Evolutionary conservation across 2,888 invertebrate genomes (phyloP).

Genomic region (Epiblema foenella): DNA sequence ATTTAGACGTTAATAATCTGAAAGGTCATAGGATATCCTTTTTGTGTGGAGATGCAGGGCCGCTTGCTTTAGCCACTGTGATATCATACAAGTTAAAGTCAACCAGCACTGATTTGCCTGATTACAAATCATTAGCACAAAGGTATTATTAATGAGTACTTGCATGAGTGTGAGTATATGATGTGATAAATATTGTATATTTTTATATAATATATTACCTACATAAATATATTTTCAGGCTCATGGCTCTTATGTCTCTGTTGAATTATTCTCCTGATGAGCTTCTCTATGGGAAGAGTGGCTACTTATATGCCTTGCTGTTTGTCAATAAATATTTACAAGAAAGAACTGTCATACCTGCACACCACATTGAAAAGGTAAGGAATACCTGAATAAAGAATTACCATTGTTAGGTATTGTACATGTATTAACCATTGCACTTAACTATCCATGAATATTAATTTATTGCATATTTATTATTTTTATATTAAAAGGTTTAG

Average conservation of each 20-base stretch:
- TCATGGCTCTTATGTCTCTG: constrained; percentile 82
- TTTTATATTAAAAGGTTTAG: too few species aligned
- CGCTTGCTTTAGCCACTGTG: constrained; percentile 89
- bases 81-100: constrained; percentile 86
- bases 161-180: not conserved
- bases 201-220: not conserved
- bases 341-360: constrained; percentile 85
- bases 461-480: too few species aligned
- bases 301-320: constrained; percentile 91
- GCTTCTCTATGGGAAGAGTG: constrained; percentile 92
- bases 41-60: constrained; percentile 91
- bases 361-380: constrained; percentile 85
- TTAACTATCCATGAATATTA: too few species aligned
- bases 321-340: constrained; percentile 88
- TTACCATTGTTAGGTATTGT: too few species aligned
- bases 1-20: constrained; percentile 63
- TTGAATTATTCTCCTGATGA: constrained; percentile 90
- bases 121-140: constrained; percentile 77
- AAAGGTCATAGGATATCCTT: constrained; percentile 86
- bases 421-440: too few species aligned
- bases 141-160: constrained; percentile 69
- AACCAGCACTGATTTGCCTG: constrained; percentile 68
- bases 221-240: constrained; percentile 70
- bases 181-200: not conserved
- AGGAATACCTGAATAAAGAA: not conserved